A percentile compares a stretch with the other conserved stretches of the same genome.
These are phyloP conservation scores for Pangasius djambal DNA, from an alignment of 2,797 vertebrate species.

Conservation along the genomic window DNA sequence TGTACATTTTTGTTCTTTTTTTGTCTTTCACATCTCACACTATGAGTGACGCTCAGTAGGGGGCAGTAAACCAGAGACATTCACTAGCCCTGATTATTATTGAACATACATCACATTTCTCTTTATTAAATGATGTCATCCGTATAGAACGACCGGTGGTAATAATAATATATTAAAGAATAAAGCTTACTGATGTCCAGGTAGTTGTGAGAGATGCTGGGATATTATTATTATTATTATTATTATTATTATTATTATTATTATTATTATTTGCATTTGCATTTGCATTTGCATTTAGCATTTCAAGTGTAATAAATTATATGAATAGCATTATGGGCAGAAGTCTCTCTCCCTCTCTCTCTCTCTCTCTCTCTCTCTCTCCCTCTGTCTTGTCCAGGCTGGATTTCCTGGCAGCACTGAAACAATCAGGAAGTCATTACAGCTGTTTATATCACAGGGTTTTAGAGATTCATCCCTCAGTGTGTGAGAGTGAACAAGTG, in stretches of 20 bases:
- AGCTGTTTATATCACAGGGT: conserved; percentile 61
- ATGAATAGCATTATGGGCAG: neutral
- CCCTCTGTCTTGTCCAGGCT: neutral
- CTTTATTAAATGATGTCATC: neutral
- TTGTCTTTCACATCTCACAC: neutral
- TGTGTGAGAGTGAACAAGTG: conserved; percentile 38
- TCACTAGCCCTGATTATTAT: neutral
- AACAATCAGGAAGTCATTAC: conserved; percentile 69
- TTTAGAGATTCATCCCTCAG: conserved; percentile 62
- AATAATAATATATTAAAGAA: neutral
- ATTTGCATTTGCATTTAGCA: neutral
- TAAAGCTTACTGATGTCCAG: neutral
- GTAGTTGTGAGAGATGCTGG: neutral
- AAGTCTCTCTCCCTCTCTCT: neutral
- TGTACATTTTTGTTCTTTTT: neutral
- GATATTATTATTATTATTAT: neutral
- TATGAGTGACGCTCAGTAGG: neutral
- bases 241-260: neutral
- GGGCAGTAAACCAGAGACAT: conserved; percentile 1
- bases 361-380: neutral
- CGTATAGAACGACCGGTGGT: neutral
- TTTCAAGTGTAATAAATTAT: neutral
- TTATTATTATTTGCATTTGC: neutral
- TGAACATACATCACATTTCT: too few species aligned
- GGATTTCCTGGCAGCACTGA: conserved; percentile 64